These are phyloP conservation scores for Mechanitis messenoides DNA, from an alignment of 2,888 invertebrate genomes.

Conservation along the genomic window DNA sequence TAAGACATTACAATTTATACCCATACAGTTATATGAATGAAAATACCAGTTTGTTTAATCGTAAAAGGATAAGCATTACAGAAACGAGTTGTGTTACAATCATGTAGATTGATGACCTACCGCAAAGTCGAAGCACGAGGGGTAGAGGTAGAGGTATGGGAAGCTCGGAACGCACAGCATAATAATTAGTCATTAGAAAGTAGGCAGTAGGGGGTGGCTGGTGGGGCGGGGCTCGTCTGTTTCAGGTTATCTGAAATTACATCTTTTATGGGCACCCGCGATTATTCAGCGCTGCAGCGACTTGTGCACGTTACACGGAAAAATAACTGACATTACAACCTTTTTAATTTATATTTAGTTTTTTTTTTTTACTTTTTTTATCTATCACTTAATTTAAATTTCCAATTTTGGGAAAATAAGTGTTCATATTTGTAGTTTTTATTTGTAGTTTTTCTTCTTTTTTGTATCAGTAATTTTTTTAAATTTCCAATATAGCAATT, in stretches of 20 bases:
- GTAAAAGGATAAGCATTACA: constrained; percentile 28
- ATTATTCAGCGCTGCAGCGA: constrained; percentile 76
- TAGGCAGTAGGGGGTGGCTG: constrained; percentile 53
- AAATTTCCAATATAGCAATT: too few relatives aligned
- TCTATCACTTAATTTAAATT: too few relatives aligned
- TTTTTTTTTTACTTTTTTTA: too few relatives aligned
- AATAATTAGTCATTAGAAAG: constrained; percentile 78
- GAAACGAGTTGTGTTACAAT: constrained; percentile 40
- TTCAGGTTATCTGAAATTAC: constrained; percentile 78
- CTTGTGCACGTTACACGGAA: constrained; percentile 72
- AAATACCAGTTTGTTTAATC: constrained; percentile 24
- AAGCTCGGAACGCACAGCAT: constrained; percentile 75
- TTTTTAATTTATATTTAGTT: constrained; percentile 46
- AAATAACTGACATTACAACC: constrained; percentile 70
- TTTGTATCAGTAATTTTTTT: too few relatives aligned
- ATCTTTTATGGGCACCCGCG: constrained; percentile 77
- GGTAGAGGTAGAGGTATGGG: constrained; percentile 47
- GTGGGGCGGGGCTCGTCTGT: constrained; percentile 72
- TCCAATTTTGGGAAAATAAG: too few relatives aligned
- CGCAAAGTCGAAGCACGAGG: constrained; percentile 49
- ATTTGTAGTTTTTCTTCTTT: too few relatives aligned
- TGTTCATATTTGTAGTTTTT: too few relatives aligned
- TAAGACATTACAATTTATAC: too few relatives aligned
- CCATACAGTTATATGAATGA: background rate
- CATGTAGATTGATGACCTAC: constrained; percentile 52